A percentile compares a stretch with the other conserved stretches of the same genome.
Evolutionary conservation across 2,797 vertebrate species (phyloP).

Genomic region (Macropodus opercularis): DNA sequence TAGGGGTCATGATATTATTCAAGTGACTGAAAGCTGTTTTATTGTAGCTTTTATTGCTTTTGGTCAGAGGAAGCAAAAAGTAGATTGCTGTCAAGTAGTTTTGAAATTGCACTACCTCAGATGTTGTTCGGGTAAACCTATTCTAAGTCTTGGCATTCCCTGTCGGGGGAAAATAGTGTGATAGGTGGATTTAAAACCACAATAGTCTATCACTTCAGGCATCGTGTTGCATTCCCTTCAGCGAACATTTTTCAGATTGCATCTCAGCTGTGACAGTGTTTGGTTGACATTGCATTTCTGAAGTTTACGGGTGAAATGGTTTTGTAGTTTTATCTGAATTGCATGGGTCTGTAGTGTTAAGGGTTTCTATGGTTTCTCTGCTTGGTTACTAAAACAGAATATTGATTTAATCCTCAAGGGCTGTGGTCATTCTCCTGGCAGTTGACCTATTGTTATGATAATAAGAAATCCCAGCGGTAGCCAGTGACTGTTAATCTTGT

Average conservation of each 20-base stretch:
- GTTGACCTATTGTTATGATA: slow-evolving; percentile 75
- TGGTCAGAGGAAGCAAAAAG: slow-evolving; percentile 2
- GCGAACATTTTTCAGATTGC: slow-evolving; percentile 32
- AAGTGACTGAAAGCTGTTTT: slow-evolving; percentile 19
- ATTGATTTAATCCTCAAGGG: slow-evolving; percentile 73
- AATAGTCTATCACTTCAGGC: slow-evolving; percentile 22
- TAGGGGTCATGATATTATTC: slow-evolving; percentile 22
- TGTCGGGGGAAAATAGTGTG: slow-evolving; percentile 22
- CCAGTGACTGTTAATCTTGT: slow-evolving; percentile 68
- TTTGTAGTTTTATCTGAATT: slow-evolving; percentile 42
- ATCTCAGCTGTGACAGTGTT: slow-evolving; percentile 28
- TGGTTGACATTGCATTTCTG: slow-evolving; percentile 35
- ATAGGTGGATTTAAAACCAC: slow-evolving; percentile 25
- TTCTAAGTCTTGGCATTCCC: slow-evolving; percentile 7
- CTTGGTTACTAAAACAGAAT: slow-evolving; percentile 64
- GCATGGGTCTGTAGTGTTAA: slow-evolving; percentile 33
- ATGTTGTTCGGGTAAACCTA: slow-evolving; percentile 29
- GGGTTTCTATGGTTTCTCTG: slow-evolving; percentile 60
- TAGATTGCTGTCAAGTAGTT: slow-evolving; percentile 19
- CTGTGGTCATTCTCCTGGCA: slow-evolving; percentile 61
- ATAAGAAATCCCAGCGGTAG: slow-evolving; percentile 58
- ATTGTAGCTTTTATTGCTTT: slow-evolving; percentile 9
- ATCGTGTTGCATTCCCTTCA: slow-evolving; percentile 38
- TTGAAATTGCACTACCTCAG: slow-evolving; percentile 41
- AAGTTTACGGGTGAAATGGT: slow-evolving; percentile 35